Evolutionary conservation across 2,797 vertebrate species (phyloP).

Genomic region (Austrolebias charrua): DNA sequence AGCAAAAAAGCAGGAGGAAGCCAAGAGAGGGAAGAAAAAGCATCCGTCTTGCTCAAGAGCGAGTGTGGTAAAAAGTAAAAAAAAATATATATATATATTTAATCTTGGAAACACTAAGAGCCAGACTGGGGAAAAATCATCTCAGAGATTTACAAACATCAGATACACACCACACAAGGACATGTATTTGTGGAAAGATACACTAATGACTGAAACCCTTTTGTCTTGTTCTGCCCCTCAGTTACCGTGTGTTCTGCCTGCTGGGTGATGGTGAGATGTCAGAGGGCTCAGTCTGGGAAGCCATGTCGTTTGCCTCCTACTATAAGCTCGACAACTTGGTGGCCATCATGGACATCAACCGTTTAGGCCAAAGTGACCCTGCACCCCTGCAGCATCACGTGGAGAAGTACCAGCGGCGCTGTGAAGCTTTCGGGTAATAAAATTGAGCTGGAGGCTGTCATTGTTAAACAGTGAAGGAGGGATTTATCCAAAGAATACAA

Average conservation of each 20-base stretch:
- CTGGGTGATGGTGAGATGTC: constrained; percentile 94
- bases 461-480: not conserved
- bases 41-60: too few relatives aligned
- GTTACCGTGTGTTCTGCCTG: constrained; percentile 91
- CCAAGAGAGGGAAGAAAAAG: too few relatives aligned
- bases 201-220: constrained; percentile 10
- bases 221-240: constrained; percentile 54
- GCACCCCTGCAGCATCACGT: constrained; percentile 92
- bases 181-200: not conserved
- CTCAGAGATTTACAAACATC: constrained; percentile 7
- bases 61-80: too few relatives aligned
- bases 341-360: constrained; percentile 95
- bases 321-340: constrained; percentile 95
- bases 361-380: constrained; percentile 92
- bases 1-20: too few relatives aligned
- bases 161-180: too few relatives aligned
- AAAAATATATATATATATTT: too few relatives aligned
- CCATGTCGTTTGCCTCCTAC: constrained; percentile 95
- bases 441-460: constrained; percentile 1
- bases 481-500: not conserved
- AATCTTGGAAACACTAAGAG: not conserved
- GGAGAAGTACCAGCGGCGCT: constrained; percentile 93
- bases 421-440: constrained; percentile 91
- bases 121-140: constrained; percentile 50
- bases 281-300: constrained; percentile 96